phyloP scores from a whole-genome alignment of 1,140 invertebrate species.

The Pogonus chalceus region DNA sequence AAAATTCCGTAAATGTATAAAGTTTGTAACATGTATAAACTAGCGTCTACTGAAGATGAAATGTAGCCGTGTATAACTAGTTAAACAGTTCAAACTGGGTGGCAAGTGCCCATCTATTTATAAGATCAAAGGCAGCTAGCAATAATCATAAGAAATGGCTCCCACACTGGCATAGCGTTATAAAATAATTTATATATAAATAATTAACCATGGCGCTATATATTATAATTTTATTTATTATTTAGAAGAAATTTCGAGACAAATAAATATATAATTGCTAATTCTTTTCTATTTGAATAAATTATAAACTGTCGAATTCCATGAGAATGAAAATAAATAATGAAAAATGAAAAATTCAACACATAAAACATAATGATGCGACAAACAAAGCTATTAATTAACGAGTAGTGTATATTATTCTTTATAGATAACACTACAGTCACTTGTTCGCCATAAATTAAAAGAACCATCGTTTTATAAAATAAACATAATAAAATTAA shows the following conservation, averaged over 20 bases:
- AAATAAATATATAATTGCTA: no score
- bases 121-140: slow-evolving; percentile 3
- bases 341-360: no score
- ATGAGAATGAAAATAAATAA: no score
- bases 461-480: neutral
- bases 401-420: neutral
- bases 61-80: slow-evolving; percentile 1
- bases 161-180: neutral
- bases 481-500: neutral
- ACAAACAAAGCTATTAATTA: neutral
- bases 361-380: no score
- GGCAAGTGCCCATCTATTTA: slow-evolving; percentile 3
- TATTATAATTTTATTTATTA: no score
- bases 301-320: no score
- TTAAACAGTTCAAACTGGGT: neutral
- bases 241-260: no score
- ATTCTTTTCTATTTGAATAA: no score
- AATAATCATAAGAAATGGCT: neutral
- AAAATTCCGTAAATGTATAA: neutral
- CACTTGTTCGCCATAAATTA: neutral
- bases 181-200: slow-evolving; percentile 4
- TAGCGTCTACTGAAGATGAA: neutral
- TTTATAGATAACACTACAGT: neutral
- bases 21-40: neutral
- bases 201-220: neutral